phyloP scores from a whole-genome alignment of 2,113 vertebrate genomes.

The Brachyistius frenatus region DNA sequence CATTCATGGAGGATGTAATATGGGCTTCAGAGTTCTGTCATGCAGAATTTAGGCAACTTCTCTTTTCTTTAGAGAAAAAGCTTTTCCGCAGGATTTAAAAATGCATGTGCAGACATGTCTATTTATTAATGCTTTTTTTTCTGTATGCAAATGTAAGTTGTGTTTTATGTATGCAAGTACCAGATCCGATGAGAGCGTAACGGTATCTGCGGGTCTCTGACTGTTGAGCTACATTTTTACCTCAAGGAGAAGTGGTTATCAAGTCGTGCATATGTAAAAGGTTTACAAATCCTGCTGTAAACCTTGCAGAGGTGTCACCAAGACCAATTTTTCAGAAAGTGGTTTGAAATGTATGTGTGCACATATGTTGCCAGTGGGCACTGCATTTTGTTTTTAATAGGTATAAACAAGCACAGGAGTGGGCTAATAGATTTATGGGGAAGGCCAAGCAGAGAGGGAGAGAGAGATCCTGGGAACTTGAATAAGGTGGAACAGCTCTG shows the following conservation, averaged over 20 bases:
- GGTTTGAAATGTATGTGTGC: conserved; percentile 3
- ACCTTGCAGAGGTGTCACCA: conserved; percentile 55
- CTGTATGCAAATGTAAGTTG: neutral
- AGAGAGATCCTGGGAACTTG: neutral
- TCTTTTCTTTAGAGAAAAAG: neutral
- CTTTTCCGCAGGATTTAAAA: neutral
- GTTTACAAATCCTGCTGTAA: conserved; percentile 30
- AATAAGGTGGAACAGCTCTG: neutral
- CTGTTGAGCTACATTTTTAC: conserved; percentile 53
- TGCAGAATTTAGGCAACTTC: neutral
- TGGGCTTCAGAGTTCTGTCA: neutral
- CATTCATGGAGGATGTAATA: neutral
- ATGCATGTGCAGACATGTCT: neutral
- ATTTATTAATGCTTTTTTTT: conserved; percentile 4
- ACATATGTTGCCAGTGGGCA: conserved; percentile 7
- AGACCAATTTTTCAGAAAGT: conserved; percentile 18
- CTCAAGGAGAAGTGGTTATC: conserved; percentile 54
- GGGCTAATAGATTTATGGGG: conserved; percentile 24
- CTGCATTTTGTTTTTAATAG: conserved; percentile 23
- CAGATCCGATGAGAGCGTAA: conserved; percentile 6
- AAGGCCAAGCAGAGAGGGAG: neutral
- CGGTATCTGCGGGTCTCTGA: conserved; percentile 30
- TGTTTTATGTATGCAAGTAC: neutral
- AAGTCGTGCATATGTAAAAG: conserved; percentile 61
- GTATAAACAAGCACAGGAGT: conserved; percentile 28